Evolutionary conservation across 2,113 vertebrate genomes (phyloP).

Genomic region (Semnornis frantzii): DNA sequence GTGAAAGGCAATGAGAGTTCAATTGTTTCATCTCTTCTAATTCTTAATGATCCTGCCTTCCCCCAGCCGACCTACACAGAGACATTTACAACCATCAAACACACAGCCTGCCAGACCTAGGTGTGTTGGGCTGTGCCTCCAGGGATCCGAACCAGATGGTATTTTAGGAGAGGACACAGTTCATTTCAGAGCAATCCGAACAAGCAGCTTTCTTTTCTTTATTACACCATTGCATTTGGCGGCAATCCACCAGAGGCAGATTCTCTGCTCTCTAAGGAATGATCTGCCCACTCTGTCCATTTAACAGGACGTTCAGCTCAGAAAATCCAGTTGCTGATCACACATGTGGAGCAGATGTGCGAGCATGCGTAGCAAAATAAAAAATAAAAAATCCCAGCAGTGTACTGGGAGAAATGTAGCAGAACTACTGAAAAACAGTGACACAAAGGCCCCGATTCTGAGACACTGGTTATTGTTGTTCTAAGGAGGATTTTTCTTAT

Average conservation of each 20-base stretch:
- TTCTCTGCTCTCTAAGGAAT: slow-evolving; percentile 79
- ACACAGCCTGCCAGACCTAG: slow-evolving; percentile 74
- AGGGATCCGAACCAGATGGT: slow-evolving; percentile 77
- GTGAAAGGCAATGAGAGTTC: slow-evolving; percentile 47
- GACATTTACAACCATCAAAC: slow-evolving; percentile 71
- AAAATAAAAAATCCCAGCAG: slow-evolving; percentile 78
- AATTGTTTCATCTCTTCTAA: slow-evolving; percentile 48
- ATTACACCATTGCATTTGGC: slow-evolving; percentile 79
- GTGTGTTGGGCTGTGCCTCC: slow-evolving; percentile 73
- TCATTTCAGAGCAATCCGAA: slow-evolving; percentile 81
- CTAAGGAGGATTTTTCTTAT: slow-evolving; percentile 69
- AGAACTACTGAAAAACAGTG: slow-evolving; percentile 79
- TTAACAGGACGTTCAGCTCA: slow-evolving; percentile 81
- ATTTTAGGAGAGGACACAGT: slow-evolving; percentile 84
- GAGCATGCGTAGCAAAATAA: slow-evolving; percentile 79
- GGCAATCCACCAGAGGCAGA: slow-evolving; percentile 79
- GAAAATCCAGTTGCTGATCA: slow-evolving; percentile 75
- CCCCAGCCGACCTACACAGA: slow-evolving; percentile 46
- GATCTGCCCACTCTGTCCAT: slow-evolving; percentile 82
- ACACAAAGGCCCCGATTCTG: slow-evolving; percentile 68
- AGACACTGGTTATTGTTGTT: slow-evolving; percentile 74
- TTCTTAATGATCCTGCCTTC: slow-evolving; percentile 70
- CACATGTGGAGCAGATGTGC: slow-evolving; percentile 85
- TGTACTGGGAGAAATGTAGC: slow-evolving; percentile 77
- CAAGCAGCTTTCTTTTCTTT: slow-evolving; percentile 79